Evolutionary conservation across 2,888 invertebrate genomes (phyloP), one percentile per base, ranked within the genome.

Genomic region (Trisateles emortualis): DNA sequence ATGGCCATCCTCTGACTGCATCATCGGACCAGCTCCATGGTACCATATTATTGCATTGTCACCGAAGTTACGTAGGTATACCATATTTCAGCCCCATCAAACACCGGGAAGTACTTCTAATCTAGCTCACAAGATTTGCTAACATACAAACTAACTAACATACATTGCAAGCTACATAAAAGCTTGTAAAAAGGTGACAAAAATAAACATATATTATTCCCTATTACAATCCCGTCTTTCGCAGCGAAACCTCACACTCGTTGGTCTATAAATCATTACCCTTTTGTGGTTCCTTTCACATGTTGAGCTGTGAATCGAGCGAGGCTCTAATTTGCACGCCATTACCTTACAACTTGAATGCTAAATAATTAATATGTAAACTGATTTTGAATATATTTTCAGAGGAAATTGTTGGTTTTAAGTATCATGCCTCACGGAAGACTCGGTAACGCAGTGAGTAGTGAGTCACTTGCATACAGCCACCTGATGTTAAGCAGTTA

Each of bases 181-280:
- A n/a, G 3, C 4, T 26, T 1, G 3, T 26, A 4, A 26, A 26
- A 8, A 26, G 8, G 8, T 5, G 8, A 26, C 8, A 26, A 26
- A 26, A 6, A 3, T 3, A 26, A 26, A 8, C 26, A 26, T 26
- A 26, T 26, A 3, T 11, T 17, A 8, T 38, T 16, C 5, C 8
- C 6, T 2, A 35, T 32, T 29, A 11, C 17, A 41, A 16, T 22
- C 39, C 4, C 24, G 36, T 43, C 52, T 66, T 63, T 22, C 51
- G 16, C 30, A 52, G 52, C 52, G 44, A 43, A 52, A 71, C 48
- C 54, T 0, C 38, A 38, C 51, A 24, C 40, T 58, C 63, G 55
- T 55, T 40, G 47, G 55, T 58, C 54, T 49, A 68, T 71, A 72
- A 64, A 68, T 68, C 60, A 68, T 67, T 55, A 55, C 29, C 43